Conservation (phyloP, 2,113 vertebrate species). For the Euleptes europaea region DNA sequence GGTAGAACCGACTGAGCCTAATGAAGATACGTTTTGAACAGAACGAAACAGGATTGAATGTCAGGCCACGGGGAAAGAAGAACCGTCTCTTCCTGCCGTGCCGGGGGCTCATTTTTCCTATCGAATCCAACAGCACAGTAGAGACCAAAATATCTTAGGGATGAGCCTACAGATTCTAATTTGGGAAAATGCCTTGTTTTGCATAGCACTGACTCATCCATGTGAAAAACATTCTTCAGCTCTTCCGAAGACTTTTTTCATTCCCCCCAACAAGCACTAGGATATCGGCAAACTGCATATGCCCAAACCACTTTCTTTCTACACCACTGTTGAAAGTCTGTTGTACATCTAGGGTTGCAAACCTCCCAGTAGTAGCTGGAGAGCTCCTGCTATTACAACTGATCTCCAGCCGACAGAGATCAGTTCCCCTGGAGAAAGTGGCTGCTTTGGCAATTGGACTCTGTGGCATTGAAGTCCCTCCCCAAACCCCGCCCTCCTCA, state of each 20-base stretch:
- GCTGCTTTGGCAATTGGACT: no score
- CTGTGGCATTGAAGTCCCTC: no score
- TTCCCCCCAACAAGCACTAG: not conserved
- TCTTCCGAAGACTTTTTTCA: not conserved
- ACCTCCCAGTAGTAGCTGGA: no score
- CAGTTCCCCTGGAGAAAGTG: no score
- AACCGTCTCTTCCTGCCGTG: not conserved
- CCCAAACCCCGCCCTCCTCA: no score
- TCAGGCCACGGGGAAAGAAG: not conserved
- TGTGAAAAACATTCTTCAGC: not conserved
- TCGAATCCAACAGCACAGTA: not conserved
- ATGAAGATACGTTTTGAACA: not conserved
- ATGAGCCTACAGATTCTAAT: not conserved
- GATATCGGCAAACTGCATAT: not conserved
- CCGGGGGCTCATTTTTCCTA: not conserved
- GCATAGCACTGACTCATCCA: not conserved
- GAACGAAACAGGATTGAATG: not conserved
- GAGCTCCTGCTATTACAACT: no score
- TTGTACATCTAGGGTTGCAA: no score
- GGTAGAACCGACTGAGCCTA: not conserved
- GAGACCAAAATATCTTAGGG: not conserved
- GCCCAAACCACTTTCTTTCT: not conserved
- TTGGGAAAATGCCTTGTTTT: slow-evolving; percentile 1
- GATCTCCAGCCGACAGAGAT: no score
- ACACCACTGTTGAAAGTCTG: not conserved